Evolutionary conservation across 2,888 invertebrate genomes (phyloP).

Genomic region (Lingula anatina): DNA sequence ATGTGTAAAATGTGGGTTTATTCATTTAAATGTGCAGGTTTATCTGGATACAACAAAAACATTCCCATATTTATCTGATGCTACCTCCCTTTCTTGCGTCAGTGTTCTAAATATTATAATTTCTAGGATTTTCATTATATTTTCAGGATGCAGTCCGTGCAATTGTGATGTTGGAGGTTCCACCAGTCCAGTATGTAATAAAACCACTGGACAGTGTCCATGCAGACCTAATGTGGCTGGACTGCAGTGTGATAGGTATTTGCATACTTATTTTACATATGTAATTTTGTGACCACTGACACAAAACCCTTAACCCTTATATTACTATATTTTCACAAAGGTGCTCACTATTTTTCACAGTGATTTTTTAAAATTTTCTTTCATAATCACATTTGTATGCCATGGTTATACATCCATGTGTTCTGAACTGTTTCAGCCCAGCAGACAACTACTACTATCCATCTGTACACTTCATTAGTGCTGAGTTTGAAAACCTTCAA

Average conservation of each 20-base stretch:
- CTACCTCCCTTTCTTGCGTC: no score
- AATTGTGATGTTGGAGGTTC: slow-evolving; percentile 25
- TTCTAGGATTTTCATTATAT: neutral
- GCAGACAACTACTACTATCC: slow-evolving; percentile 16
- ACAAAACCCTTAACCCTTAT: no score
- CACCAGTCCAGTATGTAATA: slow-evolving; percentile 15
- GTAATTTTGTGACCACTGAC: no score
- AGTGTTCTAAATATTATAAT: neutral
- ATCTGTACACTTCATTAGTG: slow-evolving; percentile 16
- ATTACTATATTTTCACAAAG: no score
- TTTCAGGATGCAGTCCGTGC: slow-evolving; percentile 25
- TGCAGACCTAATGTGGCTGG: slow-evolving; percentile 16
- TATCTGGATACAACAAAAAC: no score
- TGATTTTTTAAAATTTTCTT: no score
- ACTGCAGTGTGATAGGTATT: slow-evolving; percentile 11
- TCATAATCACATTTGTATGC: no score
- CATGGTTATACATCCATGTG: no score
- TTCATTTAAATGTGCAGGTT: no score
- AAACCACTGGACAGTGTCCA: slow-evolving; percentile 22
- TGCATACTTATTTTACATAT: neutral
- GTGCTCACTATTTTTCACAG: no score
- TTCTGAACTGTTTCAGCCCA: slow-evolving; percentile 16
- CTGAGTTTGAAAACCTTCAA: slow-evolving; percentile 16
- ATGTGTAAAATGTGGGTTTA: no score
- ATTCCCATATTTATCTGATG: no score